Base-by-base conservation (phyloP, 1,140 invertebrate genomes). In the Procambarus virginalis region DNA sequence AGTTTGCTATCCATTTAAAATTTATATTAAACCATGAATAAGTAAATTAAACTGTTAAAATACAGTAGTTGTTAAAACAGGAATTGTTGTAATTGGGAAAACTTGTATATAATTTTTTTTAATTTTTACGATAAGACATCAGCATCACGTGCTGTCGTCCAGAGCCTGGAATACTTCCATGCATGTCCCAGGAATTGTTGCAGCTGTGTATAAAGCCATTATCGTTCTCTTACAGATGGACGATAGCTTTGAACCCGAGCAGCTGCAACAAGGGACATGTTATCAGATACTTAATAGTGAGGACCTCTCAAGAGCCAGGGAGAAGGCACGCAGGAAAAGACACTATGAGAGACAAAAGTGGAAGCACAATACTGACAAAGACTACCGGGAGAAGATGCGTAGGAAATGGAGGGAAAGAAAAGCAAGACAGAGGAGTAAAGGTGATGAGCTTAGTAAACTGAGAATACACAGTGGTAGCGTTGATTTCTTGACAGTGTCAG, bases 401-500 rank as follows among this genome's bases (percentile, higher is more conserved):
- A 73, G 68, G 22, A 73, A 73, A 73, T 73, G 68, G 68, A 73
- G 68, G 68, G 68, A 73, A 34, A 73, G 68, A 10, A 73, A 73
- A 73, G 68, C 68, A 5, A 73, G 68, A 34, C 68, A 73, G 68
- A 73, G 68, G n/a, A 73, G 14, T 4, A 73, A 73, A 73, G 22
- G n/a, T 73, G 68, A 73, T 73, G 34, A 73, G 22, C n/a, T 22
- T 34, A 73, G 14, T 10, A 17, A 55, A 55, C 51, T 4, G 8
- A 55, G 51, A 9, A 55, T 9, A 55, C 2, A 55, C 51, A 55
- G 8, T 55, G 51, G 51, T 55, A 55, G 8, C 3, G 4, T 8
- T 9, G 51, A 55, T 55, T 55, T 55, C 12, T 55, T 55, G 8
- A 55, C 4, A 5, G 8, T 55, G 12, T 55, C 51, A 12, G 51